Evolutionary conservation across 2,888 invertebrate species (phyloP).

Genomic region (Dasypogon diadema): DNA sequence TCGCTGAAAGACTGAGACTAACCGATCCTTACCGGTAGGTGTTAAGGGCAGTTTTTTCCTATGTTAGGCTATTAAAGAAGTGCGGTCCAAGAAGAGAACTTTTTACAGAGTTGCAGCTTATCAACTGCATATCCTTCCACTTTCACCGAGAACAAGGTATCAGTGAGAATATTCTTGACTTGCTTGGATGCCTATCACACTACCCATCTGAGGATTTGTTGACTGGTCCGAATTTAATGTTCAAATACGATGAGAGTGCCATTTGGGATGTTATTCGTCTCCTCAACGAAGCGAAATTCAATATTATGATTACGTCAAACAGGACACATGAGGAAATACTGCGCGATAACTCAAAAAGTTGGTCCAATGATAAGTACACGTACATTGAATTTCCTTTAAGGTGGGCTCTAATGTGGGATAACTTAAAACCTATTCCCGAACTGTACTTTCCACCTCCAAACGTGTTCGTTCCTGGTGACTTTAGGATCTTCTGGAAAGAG

Average conservation of each 20-base stretch:
- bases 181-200: conserved; percentile 83
- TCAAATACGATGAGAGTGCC: conserved; percentile 80
- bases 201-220: conserved; percentile 84
- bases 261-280: conserved; percentile 61
- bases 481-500: conserved; percentile 68
- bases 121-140: conserved; percentile 80
- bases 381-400: conserved; percentile 73
- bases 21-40: too few relatives aligned
- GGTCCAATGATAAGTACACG: conserved; percentile 86
- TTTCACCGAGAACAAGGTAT: conserved; percentile 80
- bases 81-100: conserved; percentile 78
- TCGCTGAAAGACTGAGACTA: too few relatives aligned
- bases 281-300: conserved; percentile 65
- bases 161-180: conserved; percentile 80
- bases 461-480: conserved; percentile 79
- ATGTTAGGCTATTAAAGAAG: conserved; percentile 78
- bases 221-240: conserved; percentile 80
- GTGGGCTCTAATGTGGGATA: conserved; percentile 76
- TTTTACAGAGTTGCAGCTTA: conserved; percentile 77
- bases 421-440: conserved; percentile 71
- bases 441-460: conserved; percentile 81
- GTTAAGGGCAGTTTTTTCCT: conserved; percentile 82
- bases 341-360: conserved; percentile 80
- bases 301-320: conserved; percentile 66
- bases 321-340: conserved; percentile 62